phyloP scores from a whole-genome alignment of 2,797 vertebrate genomes.

The Gephyroberyx darwinii region DNA sequence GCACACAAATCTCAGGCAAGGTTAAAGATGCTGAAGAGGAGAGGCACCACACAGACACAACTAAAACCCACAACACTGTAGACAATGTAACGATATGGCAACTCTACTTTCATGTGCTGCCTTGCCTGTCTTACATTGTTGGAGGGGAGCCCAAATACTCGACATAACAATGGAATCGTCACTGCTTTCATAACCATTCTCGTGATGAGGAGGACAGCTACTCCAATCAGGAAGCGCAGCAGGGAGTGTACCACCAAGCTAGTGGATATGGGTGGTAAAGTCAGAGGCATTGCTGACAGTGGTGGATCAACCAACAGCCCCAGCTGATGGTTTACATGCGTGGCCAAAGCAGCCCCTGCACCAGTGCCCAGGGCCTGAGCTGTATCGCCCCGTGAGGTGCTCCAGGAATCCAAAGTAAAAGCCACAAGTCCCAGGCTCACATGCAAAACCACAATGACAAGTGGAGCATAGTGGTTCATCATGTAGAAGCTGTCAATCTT shows the following conservation, averaged over 20 bases:
- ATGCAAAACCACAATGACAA: slow-evolving; percentile 88
- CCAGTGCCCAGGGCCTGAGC: slow-evolving; percentile 94
- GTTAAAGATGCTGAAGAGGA: slow-evolving; percentile 84
- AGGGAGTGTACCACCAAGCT: slow-evolving; percentile 83
- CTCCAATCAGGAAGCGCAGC: slow-evolving; percentile 87
- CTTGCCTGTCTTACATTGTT: slow-evolving; percentile 87
- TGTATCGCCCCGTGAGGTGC: slow-evolving; percentile 95
- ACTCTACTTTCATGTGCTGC: slow-evolving; percentile 91
- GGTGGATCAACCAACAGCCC: slow-evolving; percentile 86
- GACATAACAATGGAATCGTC: slow-evolving; percentile 90
- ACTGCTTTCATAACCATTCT: slow-evolving; percentile 89
- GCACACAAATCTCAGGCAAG: slow-evolving; percentile 80
- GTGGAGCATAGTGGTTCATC: slow-evolving; percentile 85
- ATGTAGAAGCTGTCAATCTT: slow-evolving; percentile 94
- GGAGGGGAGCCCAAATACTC: slow-evolving; percentile 82
- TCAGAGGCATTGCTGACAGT: slow-evolving; percentile 82
- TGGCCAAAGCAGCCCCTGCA: slow-evolving; percentile 89
- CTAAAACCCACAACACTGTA: slow-evolving; percentile 93
- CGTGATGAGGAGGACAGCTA: slow-evolving; percentile 83
- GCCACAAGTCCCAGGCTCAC: slow-evolving; percentile 92
- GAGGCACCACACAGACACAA: slow-evolving; percentile 88
- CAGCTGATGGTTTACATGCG: slow-evolving; percentile 83
- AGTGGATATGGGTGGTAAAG: slow-evolving; percentile 78
- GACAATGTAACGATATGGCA: slow-evolving; percentile 94
- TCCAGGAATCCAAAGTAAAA: slow-evolving; percentile 97